Conservation (phyloP, 92 coral and sea anemone species). For the Siderastrea siderea region DNA sequence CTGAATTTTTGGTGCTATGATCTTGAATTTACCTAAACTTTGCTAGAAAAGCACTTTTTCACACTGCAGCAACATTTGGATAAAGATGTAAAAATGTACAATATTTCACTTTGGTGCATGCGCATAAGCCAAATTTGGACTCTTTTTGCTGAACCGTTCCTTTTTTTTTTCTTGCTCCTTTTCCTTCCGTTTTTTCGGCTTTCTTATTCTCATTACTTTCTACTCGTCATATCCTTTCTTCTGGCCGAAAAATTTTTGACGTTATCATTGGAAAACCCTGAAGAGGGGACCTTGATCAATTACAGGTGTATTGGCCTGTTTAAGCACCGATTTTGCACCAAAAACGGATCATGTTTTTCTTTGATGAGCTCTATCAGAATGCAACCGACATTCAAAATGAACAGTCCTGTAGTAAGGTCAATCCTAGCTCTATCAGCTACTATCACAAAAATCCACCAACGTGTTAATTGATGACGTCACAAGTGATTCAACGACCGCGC, state of each 20-base stretch:
- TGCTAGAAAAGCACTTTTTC: no score
- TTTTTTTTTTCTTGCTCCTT: neutral
- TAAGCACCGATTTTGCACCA: neutral
- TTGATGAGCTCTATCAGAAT: neutral
- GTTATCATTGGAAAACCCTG: neutral
- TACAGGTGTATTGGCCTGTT: constrained; percentile 1
- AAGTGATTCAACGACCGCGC: no score
- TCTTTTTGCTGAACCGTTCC: neutral
- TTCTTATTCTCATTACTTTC: neutral
- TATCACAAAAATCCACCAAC: no score
- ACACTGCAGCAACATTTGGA: no score
- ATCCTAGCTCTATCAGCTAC: neutral
- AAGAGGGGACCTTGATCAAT: neutral
- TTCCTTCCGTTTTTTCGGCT: neutral
- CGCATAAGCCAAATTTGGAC: no score
- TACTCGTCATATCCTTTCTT: neutral
- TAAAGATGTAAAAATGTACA: no score
- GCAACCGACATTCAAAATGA: neutral
- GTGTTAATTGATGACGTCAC: no score
- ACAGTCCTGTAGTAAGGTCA: neutral
- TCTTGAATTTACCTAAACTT: no score
- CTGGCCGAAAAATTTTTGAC: neutral
- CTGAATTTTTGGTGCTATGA: no score
- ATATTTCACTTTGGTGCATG: no score
- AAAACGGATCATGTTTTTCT: neutral